phyloP scores from a whole-genome alignment of 2,797 vertebrate species.

The Cossypha niveicapilla region DNA sequence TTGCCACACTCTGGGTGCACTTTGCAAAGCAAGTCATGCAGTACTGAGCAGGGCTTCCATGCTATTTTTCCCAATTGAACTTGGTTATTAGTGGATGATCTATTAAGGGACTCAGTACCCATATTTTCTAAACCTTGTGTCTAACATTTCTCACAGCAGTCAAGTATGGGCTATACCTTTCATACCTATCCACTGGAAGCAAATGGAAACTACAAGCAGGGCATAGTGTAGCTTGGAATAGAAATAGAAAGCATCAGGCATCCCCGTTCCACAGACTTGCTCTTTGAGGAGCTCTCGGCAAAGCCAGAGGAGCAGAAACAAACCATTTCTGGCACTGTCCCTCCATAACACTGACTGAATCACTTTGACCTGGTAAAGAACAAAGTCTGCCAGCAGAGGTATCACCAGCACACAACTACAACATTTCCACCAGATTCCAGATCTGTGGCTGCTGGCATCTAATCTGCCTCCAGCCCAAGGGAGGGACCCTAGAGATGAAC shows the following conservation, averaged over 20 bases:
- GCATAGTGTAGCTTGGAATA: neutral
- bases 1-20: neutral
- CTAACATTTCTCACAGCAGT: neutral
- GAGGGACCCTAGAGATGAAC: neutral
- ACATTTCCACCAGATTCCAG: neutral
- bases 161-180: neutral
- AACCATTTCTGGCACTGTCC: neutral
- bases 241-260: neutral
- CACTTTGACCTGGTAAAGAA: neutral
- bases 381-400: neutral
- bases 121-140: neutral
- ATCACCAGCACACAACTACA: neutral
- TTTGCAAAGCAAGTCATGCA: neutral
- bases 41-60: neutral
- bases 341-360: neutral
- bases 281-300: neutral
- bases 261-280: rapidly evolving
- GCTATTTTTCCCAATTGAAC: neutral
- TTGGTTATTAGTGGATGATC: neutral
- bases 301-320: neutral
- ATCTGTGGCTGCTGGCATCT: neutral
- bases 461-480: neutral
- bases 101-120: neutral
- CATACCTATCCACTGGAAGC: neutral
- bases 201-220: neutral